These are phyloP conservation scores for Speoplatyrhinus poulsoni DNA, from an alignment of 2,113 vertebrate genomes.

Conservation along the genomic window DNA sequence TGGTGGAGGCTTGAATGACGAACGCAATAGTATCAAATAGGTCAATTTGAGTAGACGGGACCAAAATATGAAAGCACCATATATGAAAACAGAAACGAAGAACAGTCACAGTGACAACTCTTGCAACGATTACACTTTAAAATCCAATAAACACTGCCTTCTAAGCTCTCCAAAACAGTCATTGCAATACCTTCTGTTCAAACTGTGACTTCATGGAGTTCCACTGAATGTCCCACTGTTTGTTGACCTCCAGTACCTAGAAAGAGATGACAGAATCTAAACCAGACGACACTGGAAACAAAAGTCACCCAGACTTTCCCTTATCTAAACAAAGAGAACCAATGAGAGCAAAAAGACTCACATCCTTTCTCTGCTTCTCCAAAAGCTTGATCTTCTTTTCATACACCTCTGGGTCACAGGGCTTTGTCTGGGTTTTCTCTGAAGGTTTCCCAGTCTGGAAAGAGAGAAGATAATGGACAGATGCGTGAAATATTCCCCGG, in stretches of 20 bases:
- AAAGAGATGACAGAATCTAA: slow-evolving; percentile 39
- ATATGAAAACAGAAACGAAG: too few species aligned
- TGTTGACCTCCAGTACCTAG: slow-evolving; percentile 97
- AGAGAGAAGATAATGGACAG: slow-evolving; percentile 8
- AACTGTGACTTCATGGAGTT: slow-evolving; percentile 97
- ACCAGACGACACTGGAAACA: slow-evolving; percentile 47
- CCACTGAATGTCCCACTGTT: slow-evolving; percentile 99
- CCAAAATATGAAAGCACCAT: too few species aligned
- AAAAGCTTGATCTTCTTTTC: slow-evolving; percentile 96
- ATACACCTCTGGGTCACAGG: slow-evolving; percentile 75
- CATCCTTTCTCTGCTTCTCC: slow-evolving; percentile 96
- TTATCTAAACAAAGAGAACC: slow-evolving; percentile 50
- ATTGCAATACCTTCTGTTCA: slow-evolving; percentile 91
- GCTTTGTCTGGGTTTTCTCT: slow-evolving; percentile 75
- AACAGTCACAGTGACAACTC: too few species aligned
- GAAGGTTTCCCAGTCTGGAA: slow-evolving; percentile 71
- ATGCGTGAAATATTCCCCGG: slow-evolving; percentile 31
- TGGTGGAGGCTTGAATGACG: too few species aligned
- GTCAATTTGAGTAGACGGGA: too few species aligned
- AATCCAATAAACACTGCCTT: too few species aligned
- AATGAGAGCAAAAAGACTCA: slow-evolving; percentile 59
- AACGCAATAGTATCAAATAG: too few species aligned
- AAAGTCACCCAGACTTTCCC: slow-evolving; percentile 53
- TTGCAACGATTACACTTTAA: too few species aligned
- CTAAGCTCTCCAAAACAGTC: slow-evolving; percentile 22